Evolutionary conservation across 2,797 vertebrate genomes (phyloP).

Genomic region (Pristis pectinata): DNA sequence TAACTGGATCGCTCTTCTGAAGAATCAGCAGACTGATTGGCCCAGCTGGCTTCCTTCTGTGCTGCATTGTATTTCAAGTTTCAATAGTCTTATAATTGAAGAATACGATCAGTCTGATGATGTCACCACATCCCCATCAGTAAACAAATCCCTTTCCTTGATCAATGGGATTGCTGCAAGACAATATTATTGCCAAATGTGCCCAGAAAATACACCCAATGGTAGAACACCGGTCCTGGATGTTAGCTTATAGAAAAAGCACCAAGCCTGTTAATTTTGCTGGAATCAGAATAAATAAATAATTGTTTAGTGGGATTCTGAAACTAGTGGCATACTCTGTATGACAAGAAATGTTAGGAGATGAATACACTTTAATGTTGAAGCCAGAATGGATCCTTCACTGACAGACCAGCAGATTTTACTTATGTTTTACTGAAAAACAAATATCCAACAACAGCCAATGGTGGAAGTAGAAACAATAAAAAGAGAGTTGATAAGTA

Average conservation of each 20-base stretch:
- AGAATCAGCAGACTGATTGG: too few species aligned
- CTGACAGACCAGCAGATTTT: background rate
- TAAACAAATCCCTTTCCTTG: background rate
- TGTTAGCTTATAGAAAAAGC: background rate
- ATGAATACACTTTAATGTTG: background rate
- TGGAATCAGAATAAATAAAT: background rate
- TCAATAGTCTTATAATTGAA: too few species aligned
- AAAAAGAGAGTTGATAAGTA: background rate
- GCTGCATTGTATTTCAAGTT: too few species aligned
- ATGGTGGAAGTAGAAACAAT: background rate
- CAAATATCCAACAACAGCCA: background rate
- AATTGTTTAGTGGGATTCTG: background rate
- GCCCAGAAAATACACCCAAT: background rate
- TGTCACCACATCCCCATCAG: background rate
- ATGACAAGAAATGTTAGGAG: background rate
- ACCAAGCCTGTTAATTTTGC: background rate
- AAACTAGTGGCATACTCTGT: background rate
- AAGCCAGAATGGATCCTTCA: background rate
- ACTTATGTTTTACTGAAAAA: background rate
- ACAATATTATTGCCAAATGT: background rate
- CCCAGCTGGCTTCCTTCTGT: too few species aligned
- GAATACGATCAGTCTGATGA: too few species aligned
- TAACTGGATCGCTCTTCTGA: too few species aligned
- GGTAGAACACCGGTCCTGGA: background rate
- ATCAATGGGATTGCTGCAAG: background rate